Conservation (phyloP, 2,113 vertebrate genomes). For the Eupsittula cactorum region DNA sequence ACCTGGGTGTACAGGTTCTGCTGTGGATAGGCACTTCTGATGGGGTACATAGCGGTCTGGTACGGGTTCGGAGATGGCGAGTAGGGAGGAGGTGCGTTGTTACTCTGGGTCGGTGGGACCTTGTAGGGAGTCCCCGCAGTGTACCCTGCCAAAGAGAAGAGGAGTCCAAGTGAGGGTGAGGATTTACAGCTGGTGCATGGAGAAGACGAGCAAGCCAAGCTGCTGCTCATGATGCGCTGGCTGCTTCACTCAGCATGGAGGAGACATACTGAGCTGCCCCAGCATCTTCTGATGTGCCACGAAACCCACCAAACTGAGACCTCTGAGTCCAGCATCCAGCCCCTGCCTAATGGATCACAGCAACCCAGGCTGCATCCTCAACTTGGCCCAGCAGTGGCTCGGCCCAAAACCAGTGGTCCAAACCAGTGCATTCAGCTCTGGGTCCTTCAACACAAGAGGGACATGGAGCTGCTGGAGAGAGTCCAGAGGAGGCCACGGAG, state of each 20-base stretch:
- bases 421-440: background rate
- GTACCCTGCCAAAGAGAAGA: constrained; percentile 82
- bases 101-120: constrained; percentile 95
- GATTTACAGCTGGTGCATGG: background rate
- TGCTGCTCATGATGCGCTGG: accelerated
- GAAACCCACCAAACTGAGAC: background rate
- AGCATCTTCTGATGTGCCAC: background rate
- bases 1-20: constrained; percentile 98
- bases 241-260: background rate
- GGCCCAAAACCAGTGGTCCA: background rate
- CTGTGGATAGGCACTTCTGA: constrained; percentile 99
- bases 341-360: background rate
- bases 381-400: background rate
- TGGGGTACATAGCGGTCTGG: constrained; percentile 97
- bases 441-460: background rate
- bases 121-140: constrained; percentile 97
- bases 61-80: constrained; percentile 95
- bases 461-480: accelerated
- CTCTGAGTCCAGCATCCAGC: background rate
- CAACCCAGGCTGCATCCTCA: background rate
- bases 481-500: background rate
- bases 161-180: background rate
- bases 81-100: constrained; percentile 94
- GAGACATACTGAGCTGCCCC: background rate
- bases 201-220: accelerated